Base-by-base conservation (phyloP, 2,888 invertebrate genomes). In the Xylophagus ater region DNA sequence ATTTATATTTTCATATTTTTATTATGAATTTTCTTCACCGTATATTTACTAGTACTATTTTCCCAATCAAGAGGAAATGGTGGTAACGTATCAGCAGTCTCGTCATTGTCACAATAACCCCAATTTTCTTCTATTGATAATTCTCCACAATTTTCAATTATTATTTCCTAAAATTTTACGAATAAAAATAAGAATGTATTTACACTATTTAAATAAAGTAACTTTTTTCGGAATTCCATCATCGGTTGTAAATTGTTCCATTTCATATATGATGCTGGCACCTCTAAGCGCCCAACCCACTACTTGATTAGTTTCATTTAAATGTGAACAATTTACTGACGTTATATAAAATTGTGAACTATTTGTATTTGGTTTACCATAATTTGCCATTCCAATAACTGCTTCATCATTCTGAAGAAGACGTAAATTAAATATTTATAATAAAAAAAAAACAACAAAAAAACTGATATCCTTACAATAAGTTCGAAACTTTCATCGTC, bases 271-370 rank as follows among this genome's bases (percentile, higher is more conserved):
- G 3, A 82, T 66, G 17, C 78, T 77, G 35, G 84, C 64, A 1
- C 90, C 90, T 47, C 78, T 79, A 12, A 78, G 51, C n/a, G 90
- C 83, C 46, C 71, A 71, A 0, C 89, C 90, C 55, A 87, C 84
- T 17, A 79, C 85, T 3, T 89, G 87, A 60, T 90, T 86, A 12
- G 71, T 77, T 4, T 74, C 78, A 59, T 90, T 81, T 31, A 90
- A 66, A 57, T 89, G 88, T 1, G 73, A 66, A 53, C 85, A 83
- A 2, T 76, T 73, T 2, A 75, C 78, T 1, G 79, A 76, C 1
- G 86, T 83, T 42, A 96, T 84, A 57, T 93, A 88, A 67, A 97
- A 97, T 66, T 97, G 97, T 0, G 94, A 94, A 47, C 84, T 86
- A 60, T 94, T 96, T 7, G 88, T 84, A 60, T 96, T 72, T 10